Base-by-base conservation (phyloP, 1,140 invertebrate species). In the Drosophila kohkoa region DNA sequence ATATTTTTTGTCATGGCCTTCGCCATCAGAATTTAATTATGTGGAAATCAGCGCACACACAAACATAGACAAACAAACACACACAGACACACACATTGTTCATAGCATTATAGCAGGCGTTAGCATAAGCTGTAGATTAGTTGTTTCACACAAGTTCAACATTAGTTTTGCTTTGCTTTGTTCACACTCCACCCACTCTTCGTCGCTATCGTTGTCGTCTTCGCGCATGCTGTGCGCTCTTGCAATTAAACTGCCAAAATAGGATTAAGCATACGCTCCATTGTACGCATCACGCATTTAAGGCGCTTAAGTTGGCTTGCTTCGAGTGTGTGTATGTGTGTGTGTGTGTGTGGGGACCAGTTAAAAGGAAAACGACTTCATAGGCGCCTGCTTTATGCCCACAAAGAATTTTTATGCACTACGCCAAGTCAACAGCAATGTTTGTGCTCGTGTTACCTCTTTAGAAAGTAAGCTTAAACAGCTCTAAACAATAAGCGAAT, bases 21-120 rank as follows among this genome's bases (percentile, higher is more conserved):
- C 20, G 79, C 69, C 63, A 83, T 88, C 68, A 78, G 83, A 83
- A 88, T 75, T 89, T 88, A 83, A 88, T 89, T 83, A 81, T 72
- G 70, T 81, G 77, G 81, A 88, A 88, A 57, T 60, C 64, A 64
- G 32, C 15, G 54, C 20, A 32, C 45, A 63, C 52, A 52, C 54
- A 67, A 25, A 32, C 32, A 32, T 6, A 32, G 10, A 54, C 45
- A 46, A 38, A 68, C 43, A 49, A 35, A 71, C 55, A 45, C 20
- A 63, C 8, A 41, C 15, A 58, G 16, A 30, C 32, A 54, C 49
- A 54, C 54, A 65, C 15, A 45, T 3, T 38, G 51, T 28, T 45
- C 41, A 52, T 10, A 10, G 35, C 8, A 38, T 46, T 55, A 38
- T 43, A 13, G n/a, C 41, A 4, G 41, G 28, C 43, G 11, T 25